phyloP scores from a whole-genome alignment of 2,113 vertebrate species.

The Hyaena hyaena region DNA sequence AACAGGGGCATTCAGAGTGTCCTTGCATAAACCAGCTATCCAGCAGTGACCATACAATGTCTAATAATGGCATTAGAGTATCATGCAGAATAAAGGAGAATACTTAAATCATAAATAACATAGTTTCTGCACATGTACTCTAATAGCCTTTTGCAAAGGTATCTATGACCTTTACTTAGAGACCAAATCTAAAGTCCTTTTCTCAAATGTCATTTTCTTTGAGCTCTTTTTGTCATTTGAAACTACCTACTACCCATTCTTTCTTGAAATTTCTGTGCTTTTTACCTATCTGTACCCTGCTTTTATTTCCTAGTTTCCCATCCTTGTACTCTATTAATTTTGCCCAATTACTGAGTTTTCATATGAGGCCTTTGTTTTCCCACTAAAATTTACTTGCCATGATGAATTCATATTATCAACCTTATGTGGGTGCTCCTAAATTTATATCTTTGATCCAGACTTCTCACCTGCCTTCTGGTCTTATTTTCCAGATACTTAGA shows the following conservation, averaged over 20 bases:
- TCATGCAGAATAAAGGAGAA: not conserved
- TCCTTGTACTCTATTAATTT: not conserved
- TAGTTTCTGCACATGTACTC: not conserved
- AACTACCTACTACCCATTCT: not conserved
- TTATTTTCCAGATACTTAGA: constrained; percentile 1
- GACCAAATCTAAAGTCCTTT: not conserved
- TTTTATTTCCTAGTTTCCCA: not conserved
- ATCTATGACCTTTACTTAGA: constrained; percentile 14
- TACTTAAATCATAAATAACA: not conserved
- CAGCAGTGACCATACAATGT: not conserved
- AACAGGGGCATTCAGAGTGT: not conserved
- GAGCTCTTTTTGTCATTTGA: not conserved
- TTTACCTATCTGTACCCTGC: not conserved
- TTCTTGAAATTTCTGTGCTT: not conserved
- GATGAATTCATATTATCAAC: not conserved
- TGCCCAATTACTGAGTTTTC: not conserved
- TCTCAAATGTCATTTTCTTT: not conserved
- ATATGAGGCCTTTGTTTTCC: constrained; percentile 4
- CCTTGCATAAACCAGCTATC: not conserved
- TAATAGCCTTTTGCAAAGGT: constrained; percentile 25
- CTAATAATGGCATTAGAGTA: not conserved
- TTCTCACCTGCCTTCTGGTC: not conserved
- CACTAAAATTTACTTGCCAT: not conserved
- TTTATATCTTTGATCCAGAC: constrained; percentile 18
- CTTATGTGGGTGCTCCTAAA: not conserved